Percentiles rank a stretch among this genome's conserved stretches.
Evolutionary conservation across 2,888 invertebrate species (phyloP).

Genomic region (Rhingia campestris): DNA sequence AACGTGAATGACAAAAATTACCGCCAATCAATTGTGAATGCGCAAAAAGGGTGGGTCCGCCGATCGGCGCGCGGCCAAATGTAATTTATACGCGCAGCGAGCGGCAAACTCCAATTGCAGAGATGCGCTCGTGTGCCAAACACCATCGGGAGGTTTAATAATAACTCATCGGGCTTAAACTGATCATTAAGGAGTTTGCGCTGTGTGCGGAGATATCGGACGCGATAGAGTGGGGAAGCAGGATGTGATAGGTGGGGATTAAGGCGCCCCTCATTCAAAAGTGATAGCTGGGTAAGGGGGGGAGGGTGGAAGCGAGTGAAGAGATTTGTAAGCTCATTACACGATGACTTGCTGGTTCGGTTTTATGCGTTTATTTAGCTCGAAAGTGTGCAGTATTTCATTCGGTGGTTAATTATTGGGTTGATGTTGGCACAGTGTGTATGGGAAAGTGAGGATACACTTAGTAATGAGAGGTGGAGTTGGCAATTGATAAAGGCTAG

Average conservation of each 20-base stretch:
- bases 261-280: constrained; percentile 50
- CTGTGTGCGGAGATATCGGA: constrained; percentile 15
- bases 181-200: constrained; percentile 58
- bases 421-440: constrained; percentile 29
- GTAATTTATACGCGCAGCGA: constrained; percentile 53
- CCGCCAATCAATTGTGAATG: constrained; percentile 70
- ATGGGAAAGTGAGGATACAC: background rate
- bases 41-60: constrained; percentile 56
- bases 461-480: no score
- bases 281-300: background rate
- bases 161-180: constrained; percentile 71
- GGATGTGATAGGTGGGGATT: constrained; percentile 36
- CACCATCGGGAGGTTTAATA: constrained; percentile 63
- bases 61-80: constrained; percentile 20
- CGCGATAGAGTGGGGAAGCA: background rate
- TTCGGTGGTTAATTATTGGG: constrained; percentile 42
- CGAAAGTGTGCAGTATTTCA: constrained; percentile 44
- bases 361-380: constrained; percentile 24
- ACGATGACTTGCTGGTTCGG: constrained; percentile 39
- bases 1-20: constrained; percentile 70
- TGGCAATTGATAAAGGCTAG: no score
- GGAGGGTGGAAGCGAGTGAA: constrained; percentile 2
- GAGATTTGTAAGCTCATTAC: constrained; percentile 46
- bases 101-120: constrained; percentile 63
- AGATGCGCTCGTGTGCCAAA: constrained; percentile 46